Evolutionary conservation across 2,797 vertebrate genomes (phyloP).

Genomic region (Protonibea diacanthus): DNA sequence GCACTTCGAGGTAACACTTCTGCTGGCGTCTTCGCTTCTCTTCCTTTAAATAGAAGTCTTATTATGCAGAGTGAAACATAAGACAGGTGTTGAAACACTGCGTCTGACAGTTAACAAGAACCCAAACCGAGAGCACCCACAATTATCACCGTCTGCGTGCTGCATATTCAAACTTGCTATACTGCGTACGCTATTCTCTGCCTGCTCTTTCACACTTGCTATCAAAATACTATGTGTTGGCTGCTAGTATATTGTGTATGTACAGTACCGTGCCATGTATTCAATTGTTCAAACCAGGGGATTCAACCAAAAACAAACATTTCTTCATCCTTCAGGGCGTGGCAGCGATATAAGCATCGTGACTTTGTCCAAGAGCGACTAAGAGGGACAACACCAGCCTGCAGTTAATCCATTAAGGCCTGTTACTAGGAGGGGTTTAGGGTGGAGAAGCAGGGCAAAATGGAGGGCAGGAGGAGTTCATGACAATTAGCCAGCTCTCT

Average conservation of each 20-base stretch:
- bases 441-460: slow-evolving; percentile 68
- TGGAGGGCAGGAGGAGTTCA: slow-evolving; percentile 78
- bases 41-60: slow-evolving; percentile 83
- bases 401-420: slow-evolving; percentile 76
- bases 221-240: slow-evolving; percentile 16
- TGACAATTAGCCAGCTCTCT: slow-evolving; percentile 82
- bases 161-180: slow-evolving; percentile 79
- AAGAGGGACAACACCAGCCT: slow-evolving; percentile 47
- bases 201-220: slow-evolving; percentile 54
- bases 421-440: slow-evolving; percentile 69
- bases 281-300: slow-evolving; percentile 3
- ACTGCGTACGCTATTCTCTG: slow-evolving; percentile 32
- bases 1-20: slow-evolving; percentile 79
- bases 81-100: slow-evolving; percentile 82
- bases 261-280: background rate
- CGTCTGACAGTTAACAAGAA: slow-evolving; percentile 79
- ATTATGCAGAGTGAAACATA: slow-evolving; percentile 84
- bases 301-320: slow-evolving; percentile 5
- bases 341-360: slow-evolving; percentile 31
- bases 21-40: slow-evolving; percentile 73
- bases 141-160: slow-evolving; percentile 82
- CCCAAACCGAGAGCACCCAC: slow-evolving; percentile 77
- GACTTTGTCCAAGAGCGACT: slow-evolving; percentile 29
- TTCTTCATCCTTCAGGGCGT: slow-evolving; percentile 37
- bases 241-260: slow-evolving; percentile 18